These are phyloP conservation scores for Ellobius talpinus DNA, from an alignment of 2,113 vertebrate species.

Conservation along the genomic window DNA sequence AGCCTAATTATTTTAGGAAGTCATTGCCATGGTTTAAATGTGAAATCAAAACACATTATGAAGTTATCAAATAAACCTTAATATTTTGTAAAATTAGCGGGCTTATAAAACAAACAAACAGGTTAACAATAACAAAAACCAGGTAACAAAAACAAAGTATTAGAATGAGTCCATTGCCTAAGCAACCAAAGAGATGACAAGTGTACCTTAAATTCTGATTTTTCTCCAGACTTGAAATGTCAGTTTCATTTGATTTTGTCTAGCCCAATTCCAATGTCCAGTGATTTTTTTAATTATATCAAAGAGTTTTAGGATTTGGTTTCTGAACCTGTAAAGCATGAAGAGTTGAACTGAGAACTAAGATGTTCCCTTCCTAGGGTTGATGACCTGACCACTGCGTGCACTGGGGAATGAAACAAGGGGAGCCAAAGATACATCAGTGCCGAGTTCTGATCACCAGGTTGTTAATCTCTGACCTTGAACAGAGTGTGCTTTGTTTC, in stretches of 20 bases:
- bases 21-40: background rate
- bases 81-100: background rate
- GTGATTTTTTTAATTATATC: constrained; percentile 10
- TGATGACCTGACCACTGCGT: background rate
- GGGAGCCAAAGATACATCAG: background rate
- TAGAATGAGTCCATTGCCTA: background rate
- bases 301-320: background rate
- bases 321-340: background rate
- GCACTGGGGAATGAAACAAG: background rate
- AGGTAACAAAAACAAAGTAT: background rate
- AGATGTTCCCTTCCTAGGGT: background rate
- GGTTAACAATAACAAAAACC: background rate
- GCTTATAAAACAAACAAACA: background rate
- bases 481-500: background rate
- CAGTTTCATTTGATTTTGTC: background rate
- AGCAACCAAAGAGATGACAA: background rate
- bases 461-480: background rate
- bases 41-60: background rate
- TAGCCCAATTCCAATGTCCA: background rate
- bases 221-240: background rate
- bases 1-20: background rate
- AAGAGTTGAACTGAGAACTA: background rate
- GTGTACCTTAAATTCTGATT: background rate
- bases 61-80: background rate
- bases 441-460: background rate